A percentile compares a stretch with the other conserved stretches of the same genome.
Conservation (phyloP, 1,140 invertebrate genomes). For the Homalodisca vitripennis region DNA sequence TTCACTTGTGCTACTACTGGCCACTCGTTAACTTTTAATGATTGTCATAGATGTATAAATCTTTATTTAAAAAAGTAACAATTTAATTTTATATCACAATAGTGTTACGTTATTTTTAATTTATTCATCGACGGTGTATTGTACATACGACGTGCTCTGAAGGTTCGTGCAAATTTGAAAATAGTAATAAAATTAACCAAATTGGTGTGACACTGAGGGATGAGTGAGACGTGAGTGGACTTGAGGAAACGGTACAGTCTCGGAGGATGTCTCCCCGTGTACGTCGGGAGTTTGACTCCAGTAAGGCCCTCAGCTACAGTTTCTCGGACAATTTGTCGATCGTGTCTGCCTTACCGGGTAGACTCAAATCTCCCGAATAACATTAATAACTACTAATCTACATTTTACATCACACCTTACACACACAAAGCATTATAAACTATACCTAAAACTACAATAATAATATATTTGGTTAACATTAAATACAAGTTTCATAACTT, state of each 20-base stretch:
- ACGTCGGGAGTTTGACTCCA: conserved; percentile 1
- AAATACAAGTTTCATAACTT: conserved; percentile 24
- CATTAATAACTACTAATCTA: conserved; percentile 18
- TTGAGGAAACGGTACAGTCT: conserved; percentile 1
- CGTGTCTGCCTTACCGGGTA: neutral
- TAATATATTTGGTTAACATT: conserved; percentile 31
- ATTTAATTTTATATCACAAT: conserved; percentile 34
- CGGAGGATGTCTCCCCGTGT: neutral
- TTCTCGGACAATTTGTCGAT: neutral
- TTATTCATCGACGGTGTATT: conserved; percentile 4
- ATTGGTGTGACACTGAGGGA: conserved; percentile 16
- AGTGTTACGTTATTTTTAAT: conserved; percentile 12
- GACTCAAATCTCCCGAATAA: neutral
- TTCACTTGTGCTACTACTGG: conserved; percentile 25
- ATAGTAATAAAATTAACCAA: neutral
- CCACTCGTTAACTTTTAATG: conserved; percentile 14
- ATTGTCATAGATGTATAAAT: conserved; percentile 27
- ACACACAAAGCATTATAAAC: conserved; percentile 24
- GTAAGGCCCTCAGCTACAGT: conserved; percentile 5
- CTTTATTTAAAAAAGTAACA: conserved; percentile 28
- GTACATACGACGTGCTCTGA: neutral
- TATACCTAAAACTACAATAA: conserved; percentile 29
- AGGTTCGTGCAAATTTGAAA: conserved; percentile 19
- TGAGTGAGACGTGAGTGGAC: neutral
- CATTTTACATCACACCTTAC: conserved; percentile 20